Evolutionary conservation across 92 coral and sea anemone species (phyloP), one percentile per base, ranked within the genome.

Genomic region (Epizoanthus stellaris): DNA sequence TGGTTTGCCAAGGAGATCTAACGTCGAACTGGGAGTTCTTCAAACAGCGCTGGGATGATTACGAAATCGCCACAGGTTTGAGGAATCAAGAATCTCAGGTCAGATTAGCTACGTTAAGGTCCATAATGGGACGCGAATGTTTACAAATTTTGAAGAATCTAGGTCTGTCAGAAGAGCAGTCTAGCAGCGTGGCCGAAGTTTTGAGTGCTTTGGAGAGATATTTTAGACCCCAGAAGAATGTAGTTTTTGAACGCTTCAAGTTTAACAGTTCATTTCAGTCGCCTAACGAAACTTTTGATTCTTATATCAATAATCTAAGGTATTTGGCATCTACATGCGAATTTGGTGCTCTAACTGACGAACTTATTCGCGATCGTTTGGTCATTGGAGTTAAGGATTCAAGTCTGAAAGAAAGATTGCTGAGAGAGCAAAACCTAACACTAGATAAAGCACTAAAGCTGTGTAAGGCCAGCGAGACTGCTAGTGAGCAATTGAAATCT

Each of bases 81-180:
- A 57, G 62, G 62, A 57, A 57, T 57, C 62, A 57, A 57, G 62
- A 57, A 57, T 57, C 62, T 10, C 54, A 73, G 14, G 80, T 73
- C 30, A 45, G 54, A 47, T 53, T 20, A 71, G 86, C 86, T 52
- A 70, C 79, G 16, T 23, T 81, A 8, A 43, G 7, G 42, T 45
- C 85, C 10, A 73, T 81, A 17, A 58, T 81, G 52, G 86, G 86
- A 52, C 21, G 40, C 25, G 68, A 69, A 67, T 40, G 45, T 40
- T 40, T 40, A 40, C 45, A 40, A 40, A 40, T 40, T 40, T 40
- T 40, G 45, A 57, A 57, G 62, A 57, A 57, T 57, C 62, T 57
- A 57, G 62, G 62, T 57, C 62, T 57, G 62, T 57, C 62, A 57
- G 62, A 10, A 57, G 62, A 57, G n/a, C 62, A 57, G 62, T 57